Percentiles rank a stretch among this genome's conserved stretches.
Evolutionary conservation across 2,797 vertebrate genomes (phyloP).

Genomic region (Epinephelus malabaricus): DNA sequence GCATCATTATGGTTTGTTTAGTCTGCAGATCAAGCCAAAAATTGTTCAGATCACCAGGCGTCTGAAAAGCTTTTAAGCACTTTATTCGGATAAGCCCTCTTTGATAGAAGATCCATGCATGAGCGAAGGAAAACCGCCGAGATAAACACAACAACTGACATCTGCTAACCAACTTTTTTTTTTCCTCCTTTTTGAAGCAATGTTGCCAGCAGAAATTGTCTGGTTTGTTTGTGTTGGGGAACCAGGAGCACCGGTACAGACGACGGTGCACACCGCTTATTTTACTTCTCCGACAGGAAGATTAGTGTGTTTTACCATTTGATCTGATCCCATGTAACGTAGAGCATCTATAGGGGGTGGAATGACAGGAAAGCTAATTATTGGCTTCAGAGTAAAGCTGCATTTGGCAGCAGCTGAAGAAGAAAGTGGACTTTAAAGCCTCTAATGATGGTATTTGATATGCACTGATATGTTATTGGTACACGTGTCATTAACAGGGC

Average conservation of each 20-base stretch:
- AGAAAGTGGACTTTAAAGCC: conserved; percentile 57
- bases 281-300: conserved; percentile 40
- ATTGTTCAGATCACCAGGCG: conserved; percentile 83
- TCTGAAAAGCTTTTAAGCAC: conserved; percentile 86
- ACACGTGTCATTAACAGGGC: conserved; percentile 13
- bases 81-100: conserved; percentile 84
- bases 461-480: conserved; percentile 24
- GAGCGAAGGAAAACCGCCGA: conserved; percentile 70
- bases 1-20: conserved; percentile 86
- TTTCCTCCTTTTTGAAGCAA: conserved; percentile 43
- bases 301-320: conserved; percentile 52
- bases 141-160: conserved; percentile 83
- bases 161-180: conserved; percentile 80
- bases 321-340: conserved; percentile 57
- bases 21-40: conserved; percentile 83
- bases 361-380: conserved; percentile 51
- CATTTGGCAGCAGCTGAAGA: conserved; percentile 46
- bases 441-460: conserved; percentile 60
- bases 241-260: conserved; percentile 46
- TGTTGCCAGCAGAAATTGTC: conserved; percentile 73
- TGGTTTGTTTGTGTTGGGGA: conserved; percentile 67
- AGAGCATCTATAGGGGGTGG: conserved; percentile 49
- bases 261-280: conserved; percentile 14
- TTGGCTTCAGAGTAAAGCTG: conserved; percentile 46
- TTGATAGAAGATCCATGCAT: conserved; percentile 82